Conservation (phyloP, 2,113 vertebrate genomes). For the Australoheros scitulus region DNA sequence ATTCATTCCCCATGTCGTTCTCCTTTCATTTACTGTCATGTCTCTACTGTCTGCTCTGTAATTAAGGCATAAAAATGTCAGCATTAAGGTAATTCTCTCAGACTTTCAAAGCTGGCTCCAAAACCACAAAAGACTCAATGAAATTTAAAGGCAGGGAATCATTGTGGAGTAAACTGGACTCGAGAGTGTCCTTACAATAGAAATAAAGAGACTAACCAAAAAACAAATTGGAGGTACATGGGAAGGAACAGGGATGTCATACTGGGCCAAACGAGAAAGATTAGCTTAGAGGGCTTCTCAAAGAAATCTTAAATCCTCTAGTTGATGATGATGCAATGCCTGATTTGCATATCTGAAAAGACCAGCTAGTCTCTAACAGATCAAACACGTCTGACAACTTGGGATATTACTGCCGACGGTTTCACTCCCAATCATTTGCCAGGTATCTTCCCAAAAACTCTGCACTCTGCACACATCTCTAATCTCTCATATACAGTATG, state of each 20-base stretch:
- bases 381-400: constrained; percentile 20
- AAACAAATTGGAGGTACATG: not conserved
- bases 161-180: not conserved
- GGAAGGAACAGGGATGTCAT: not conserved
- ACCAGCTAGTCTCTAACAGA: not conserved
- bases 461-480: not conserved
- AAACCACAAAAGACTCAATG: not conserved
- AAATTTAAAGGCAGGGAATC: not conserved
- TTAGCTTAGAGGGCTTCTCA: not conserved
- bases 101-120: not conserved
- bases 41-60: not conserved
- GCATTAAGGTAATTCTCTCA: not conserved
- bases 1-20: not conserved
- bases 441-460: not conserved
- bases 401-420: not conserved
- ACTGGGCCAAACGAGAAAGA: not conserved
- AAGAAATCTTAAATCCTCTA: constrained; percentile 3
- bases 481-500: not conserved
- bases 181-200: not conserved
- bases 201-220: not conserved
- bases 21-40: not conserved
- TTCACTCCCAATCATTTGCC: not conserved
- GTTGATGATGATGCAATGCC: constrained; percentile 5
- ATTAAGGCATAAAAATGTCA: not conserved
- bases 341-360: constrained; percentile 28